phyloP scores from a whole-genome alignment of 1,140 invertebrate genomes.

The Eurosta solidaginis region DNA sequence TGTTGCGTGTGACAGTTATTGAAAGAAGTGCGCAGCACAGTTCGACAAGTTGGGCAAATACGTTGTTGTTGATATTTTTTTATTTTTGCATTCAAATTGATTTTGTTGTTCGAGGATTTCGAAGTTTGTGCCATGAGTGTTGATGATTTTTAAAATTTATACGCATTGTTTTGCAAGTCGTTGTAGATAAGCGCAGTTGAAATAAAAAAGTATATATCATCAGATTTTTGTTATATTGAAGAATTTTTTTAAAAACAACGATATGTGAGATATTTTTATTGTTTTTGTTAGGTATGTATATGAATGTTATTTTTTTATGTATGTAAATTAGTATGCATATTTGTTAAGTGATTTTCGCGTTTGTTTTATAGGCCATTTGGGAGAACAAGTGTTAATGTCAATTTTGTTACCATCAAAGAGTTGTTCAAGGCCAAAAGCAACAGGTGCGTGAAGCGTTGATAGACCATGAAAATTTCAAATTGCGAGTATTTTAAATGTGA shows the following conservation, averaged over 20 bases:
- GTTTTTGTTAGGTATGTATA: too few species aligned
- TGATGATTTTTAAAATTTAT: not conserved
- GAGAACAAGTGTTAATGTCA: not conserved
- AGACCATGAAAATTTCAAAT: not conserved
- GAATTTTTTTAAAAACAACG: too few species aligned
- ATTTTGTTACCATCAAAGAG: not conserved
- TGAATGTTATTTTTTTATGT: too few species aligned
- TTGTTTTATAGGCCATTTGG: too few species aligned
- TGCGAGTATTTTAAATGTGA: not conserved
- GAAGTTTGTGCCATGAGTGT: not conserved
- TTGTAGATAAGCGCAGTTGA: not conserved
- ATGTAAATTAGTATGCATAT: too few species aligned
- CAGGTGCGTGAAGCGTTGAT: not conserved
- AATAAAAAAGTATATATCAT: constrained; percentile 11
- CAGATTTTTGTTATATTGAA: constrained; percentile 18
- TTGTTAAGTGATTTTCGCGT: too few species aligned
- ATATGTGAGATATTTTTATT: too few species aligned
- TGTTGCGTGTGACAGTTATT: not conserved
- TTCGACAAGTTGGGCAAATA: too few species aligned
- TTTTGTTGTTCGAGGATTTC: not conserved
- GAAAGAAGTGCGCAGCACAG: too few species aligned
- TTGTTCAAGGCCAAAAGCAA: not conserved
- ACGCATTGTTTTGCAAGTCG: not conserved
- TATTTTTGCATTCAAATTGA: not conserved
- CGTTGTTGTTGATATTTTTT: too few species aligned